Percentiles rank a stretch among this genome's conserved stretches.
Evolutionary conservation across 1,140 invertebrate genomes (phyloP).

Genomic region (Conopomorpha cramerella): DNA sequence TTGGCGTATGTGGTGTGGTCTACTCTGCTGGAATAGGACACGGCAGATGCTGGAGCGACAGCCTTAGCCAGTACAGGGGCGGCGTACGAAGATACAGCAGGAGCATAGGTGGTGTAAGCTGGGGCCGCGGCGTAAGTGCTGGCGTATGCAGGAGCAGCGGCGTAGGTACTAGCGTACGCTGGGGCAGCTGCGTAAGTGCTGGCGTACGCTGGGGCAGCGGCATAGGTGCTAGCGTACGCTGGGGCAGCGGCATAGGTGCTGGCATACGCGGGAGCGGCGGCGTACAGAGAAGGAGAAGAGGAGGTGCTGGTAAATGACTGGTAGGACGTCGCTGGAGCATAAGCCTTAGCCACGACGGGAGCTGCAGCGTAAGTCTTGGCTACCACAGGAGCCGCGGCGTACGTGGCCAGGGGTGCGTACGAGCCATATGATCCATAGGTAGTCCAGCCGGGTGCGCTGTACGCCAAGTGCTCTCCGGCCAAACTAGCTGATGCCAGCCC

Average conservation of each 20-base stretch:
- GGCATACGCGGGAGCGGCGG: slow-evolving; percentile 23
- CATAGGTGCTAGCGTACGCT: slow-evolving; percentile 6
- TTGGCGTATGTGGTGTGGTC: background rate
- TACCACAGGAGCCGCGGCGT: too few relatives aligned
- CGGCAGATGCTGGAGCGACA: slow-evolving; percentile 11
- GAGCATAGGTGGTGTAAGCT: slow-evolving; percentile 17
- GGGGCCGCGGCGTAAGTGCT: slow-evolving; percentile 10
- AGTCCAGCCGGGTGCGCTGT: too few relatives aligned
- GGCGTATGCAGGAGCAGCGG: slow-evolving; percentile 5
- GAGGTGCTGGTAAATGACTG: too few relatives aligned
- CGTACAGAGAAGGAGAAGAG: too few relatives aligned
- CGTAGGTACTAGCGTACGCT: slow-evolving; percentile 7
- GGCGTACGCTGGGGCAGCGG: slow-evolving; percentile 17
- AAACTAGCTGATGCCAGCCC: too few relatives aligned
- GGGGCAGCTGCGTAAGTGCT: slow-evolving; percentile 18
- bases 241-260: slow-evolving; percentile 19
- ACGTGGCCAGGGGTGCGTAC: too few relatives aligned
- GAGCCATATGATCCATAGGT: too few relatives aligned
- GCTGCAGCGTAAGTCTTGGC: too few relatives aligned
- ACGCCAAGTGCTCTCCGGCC: too few relatives aligned
- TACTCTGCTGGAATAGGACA: too few relatives aligned
- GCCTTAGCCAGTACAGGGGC: slow-evolving; percentile 7
- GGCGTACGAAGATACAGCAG: slow-evolving; percentile 19
- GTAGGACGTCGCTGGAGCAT: too few relatives aligned
- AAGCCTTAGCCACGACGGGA: too few relatives aligned